Base-by-base conservation (phyloP, 2,888 invertebrate species). In the Agrypnus murinus region DNA sequence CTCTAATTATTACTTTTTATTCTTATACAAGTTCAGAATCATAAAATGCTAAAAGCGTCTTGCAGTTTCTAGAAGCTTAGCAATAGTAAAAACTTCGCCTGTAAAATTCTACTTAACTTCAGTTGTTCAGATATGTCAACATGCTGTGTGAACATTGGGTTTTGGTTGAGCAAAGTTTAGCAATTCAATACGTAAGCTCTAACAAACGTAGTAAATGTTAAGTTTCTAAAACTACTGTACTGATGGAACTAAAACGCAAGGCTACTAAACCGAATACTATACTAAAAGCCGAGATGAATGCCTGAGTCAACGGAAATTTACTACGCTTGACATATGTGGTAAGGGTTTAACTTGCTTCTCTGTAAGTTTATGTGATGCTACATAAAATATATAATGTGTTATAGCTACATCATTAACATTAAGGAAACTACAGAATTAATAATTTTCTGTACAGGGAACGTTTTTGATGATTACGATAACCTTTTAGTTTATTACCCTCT, bases 201-300 rank as follows among this genome's bases (percentile, higher is more conserved):
- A n/a, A 7, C 17, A 15, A 36, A 14, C 36, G 8, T 55, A n/a
- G n/a, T n/a, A 55, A 36, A 55, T 55, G 55, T 10, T 36, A 36
- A 55, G 36, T 36, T 36, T 15, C 3, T 55, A 17, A 9, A 17
- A 32, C 53, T 34, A 34, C 53, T 53, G 53, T 34, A 34, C 53
- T 53, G 53, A 53, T 53, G 53, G 53, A 32, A 43, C 45, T 45
- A 14, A 40, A 45, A 60, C 60, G 40, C 31, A 31, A 1, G 58
- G 60, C 45, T 46, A 43, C 12, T 53, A 53, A 59, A 45, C 43
- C 45, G 31, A 3, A 25, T 25, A 25, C 14, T 7, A 10, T 10
- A 38, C 62, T 63, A 48, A 63, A 50, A 63, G 50, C 62, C 14
- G 34, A 60, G 60, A 63, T 63, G 62, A 63, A 50, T 63, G 62